A percentile compares a stretch with the other conserved stretches of the same genome.
Conservation (phyloP, 2,888 invertebrate genomes). For the Leptinotarsa rubiginosa region DNA sequence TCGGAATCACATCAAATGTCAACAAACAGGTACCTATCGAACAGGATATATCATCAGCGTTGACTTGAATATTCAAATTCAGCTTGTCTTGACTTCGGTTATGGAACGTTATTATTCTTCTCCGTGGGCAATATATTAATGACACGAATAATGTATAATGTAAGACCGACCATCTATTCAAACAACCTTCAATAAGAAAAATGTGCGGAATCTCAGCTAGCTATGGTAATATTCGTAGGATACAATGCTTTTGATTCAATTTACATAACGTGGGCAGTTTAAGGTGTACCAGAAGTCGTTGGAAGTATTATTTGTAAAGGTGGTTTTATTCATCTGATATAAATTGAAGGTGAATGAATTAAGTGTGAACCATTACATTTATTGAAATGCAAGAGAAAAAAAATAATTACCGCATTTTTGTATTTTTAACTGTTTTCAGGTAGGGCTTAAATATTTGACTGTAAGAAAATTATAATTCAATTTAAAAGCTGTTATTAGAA, state of each 20-base stretch:
- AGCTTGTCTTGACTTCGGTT: neutral
- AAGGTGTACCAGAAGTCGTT: slow-evolving; percentile 14
- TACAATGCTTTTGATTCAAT: neutral
- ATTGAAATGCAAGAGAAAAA: too few species aligned
- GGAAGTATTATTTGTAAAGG: slow-evolving; percentile 1
- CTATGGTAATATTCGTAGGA: slow-evolving; percentile 14
- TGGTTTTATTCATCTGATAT: neutral
- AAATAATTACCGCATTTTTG: too few species aligned
- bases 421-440: too few species aligned
- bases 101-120: neutral
- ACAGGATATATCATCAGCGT: slow-evolving; percentile 6
- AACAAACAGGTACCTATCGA: slow-evolving; percentile 6
- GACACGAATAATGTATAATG: slow-evolving; percentile 21
- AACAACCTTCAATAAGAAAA: slow-evolving; percentile 23
- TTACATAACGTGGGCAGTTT: slow-evolving; percentile 8
- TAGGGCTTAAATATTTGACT: too few species aligned
- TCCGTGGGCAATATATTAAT: slow-evolving; percentile 24
- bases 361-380: too few species aligned
- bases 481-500: too few species aligned
- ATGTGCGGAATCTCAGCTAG: slow-evolving; percentile 6
- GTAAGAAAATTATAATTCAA: too few species aligned
- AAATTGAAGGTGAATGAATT: too few species aligned
- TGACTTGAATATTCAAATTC: slow-evolving; percentile 6
- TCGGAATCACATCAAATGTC: slow-evolving; percentile 5
- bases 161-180: slow-evolving; percentile 17